phyloP scores from a whole-genome alignment of 1,140 invertebrate species.

The Caenorhabditis latens region DNA sequence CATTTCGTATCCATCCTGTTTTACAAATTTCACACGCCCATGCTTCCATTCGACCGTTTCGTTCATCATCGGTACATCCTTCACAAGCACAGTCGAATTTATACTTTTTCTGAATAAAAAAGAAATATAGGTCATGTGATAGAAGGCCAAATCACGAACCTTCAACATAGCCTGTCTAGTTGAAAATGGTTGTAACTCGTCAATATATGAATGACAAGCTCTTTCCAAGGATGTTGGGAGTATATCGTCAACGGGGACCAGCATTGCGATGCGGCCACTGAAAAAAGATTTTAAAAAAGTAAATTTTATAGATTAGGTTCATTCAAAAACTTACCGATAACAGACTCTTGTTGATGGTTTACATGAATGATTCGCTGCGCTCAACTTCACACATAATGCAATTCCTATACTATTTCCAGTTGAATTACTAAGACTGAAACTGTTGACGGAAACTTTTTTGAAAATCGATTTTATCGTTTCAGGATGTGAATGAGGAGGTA shows the following conservation, averaged over 20 bases:
- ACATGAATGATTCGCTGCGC: constrained; percentile 60
- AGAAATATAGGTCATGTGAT: neutral
- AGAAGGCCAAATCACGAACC: neutral
- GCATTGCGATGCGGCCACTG: constrained; percentile 46
- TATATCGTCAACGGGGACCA: constrained; percentile 6
- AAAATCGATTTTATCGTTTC: neutral
- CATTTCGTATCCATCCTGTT: constrained; percentile 1
- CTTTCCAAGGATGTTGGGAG: constrained; percentile 30
- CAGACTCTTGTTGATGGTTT: constrained; percentile 17
- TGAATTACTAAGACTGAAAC: constrained; percentile 51
- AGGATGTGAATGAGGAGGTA: neutral
- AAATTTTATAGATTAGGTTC: neutral
- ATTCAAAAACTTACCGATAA: constrained; percentile 46
- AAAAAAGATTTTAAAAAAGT: neutral
- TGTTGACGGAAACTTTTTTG: constrained; percentile 57
- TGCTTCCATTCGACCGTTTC: constrained; percentile 58
- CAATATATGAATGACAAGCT: constrained; percentile 63
- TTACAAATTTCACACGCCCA: constrained; percentile 59
- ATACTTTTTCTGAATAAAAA: constrained; percentile 62
- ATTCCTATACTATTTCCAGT: constrained; percentile 56
- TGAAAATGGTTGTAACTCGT: constrained; percentile 58
- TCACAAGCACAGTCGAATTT: constrained; percentile 64
- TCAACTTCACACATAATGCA: constrained; percentile 63
- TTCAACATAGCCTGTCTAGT: constrained; percentile 42
- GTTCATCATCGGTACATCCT: constrained; percentile 64